These are phyloP conservation scores for Mormyrops attenuatus DNA, from an alignment of 2,797 vertebrate species.

Conservation along the genomic window DNA sequence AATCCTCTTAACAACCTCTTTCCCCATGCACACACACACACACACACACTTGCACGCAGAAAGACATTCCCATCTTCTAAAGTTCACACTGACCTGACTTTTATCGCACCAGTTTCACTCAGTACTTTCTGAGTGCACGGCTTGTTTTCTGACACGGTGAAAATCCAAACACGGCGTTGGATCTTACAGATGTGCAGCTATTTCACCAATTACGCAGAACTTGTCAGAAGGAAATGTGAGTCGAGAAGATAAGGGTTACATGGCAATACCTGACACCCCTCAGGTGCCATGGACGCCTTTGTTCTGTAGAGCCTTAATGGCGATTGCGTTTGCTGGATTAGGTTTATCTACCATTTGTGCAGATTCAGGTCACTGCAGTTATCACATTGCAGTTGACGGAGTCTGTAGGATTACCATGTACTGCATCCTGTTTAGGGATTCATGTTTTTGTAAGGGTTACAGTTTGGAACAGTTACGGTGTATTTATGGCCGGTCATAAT, in stretches of 20 bases:
- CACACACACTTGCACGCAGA: background rate
- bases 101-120: background rate
- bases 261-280: background rate
- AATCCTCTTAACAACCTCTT: background rate
- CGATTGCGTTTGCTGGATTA: background rate
- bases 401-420: background rate
- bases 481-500: background rate
- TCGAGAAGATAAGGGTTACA: background rate
- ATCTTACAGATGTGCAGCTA: background rate
- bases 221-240: background rate
- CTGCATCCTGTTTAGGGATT: background rate
- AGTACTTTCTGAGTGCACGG: background rate
- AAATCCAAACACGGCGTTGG: background rate
- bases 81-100: background rate
- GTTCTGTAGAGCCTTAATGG: background rate
- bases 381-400: background rate
- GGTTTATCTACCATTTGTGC: background rate
- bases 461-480: background rate
- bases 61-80: background rate
- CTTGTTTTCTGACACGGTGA: background rate
- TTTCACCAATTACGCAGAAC: background rate
- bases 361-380: background rate
- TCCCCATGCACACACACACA: background rate
- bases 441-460: background rate
- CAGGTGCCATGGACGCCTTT: background rate